phyloP scores from a whole-genome alignment of 2,113 vertebrate genomes.

The Notothenia coriiceps region DNA sequence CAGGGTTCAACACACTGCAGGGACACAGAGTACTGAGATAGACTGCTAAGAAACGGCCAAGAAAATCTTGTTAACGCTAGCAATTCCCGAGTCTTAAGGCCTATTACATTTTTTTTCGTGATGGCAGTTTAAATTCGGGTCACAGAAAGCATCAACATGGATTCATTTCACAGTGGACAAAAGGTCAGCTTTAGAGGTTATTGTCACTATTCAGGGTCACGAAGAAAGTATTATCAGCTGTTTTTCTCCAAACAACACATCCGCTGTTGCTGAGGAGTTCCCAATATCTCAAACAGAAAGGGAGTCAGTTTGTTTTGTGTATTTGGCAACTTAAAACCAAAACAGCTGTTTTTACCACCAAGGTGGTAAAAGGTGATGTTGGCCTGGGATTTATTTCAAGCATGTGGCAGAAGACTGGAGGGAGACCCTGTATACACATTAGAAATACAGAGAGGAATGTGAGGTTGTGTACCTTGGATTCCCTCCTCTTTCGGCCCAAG shows the following conservation, averaged over 20 bases:
- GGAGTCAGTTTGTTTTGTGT: conserved; percentile 18
- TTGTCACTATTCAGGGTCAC: conserved; percentile 27
- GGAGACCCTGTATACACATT: conserved; percentile 25
- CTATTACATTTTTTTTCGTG: conserved; percentile 51
- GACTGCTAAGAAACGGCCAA: conserved; percentile 14
- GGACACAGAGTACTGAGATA: conserved; percentile 7
- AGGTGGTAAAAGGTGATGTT: conserved; percentile 27
- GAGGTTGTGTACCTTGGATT: conserved; percentile 90
- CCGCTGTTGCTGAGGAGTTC: conserved; percentile 13
- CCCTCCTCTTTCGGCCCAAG: conserved; percentile 92
- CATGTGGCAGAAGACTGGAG: conserved; percentile 28
- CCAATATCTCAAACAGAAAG: conserved; percentile 21
- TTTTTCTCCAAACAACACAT: conserved; percentile 42
- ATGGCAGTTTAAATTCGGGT: conserved; percentile 53
- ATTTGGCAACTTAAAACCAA: conserved; percentile 53
- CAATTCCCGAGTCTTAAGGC: conserved; percentile 30
- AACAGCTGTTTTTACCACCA: conserved; percentile 46
- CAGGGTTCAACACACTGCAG: conserved; percentile 15
- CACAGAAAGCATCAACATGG: conserved; percentile 45
- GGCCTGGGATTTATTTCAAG: conserved; percentile 31
- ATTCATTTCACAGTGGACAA: conserved; percentile 53
- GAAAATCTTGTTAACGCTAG: conserved; percentile 33
- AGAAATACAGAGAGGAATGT: conserved; percentile 45
- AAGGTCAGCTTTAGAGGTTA: conserved; percentile 63
- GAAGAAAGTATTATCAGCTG: conserved; percentile 21